Evolutionary conservation across 1,140 invertebrate species (phyloP).

Genomic region (Cydia splendana): DNA sequence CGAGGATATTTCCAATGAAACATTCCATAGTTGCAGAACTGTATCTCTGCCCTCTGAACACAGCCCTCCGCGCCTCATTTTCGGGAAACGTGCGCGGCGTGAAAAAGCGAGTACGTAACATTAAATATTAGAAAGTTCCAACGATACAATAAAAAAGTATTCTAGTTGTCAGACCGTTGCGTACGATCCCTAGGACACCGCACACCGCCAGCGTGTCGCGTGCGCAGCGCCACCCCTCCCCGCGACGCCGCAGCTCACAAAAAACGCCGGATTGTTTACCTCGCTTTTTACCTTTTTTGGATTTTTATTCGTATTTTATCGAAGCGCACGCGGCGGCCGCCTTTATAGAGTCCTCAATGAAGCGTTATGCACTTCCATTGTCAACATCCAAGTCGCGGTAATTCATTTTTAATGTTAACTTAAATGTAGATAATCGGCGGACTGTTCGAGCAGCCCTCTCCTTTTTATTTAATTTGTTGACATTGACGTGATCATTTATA

Average conservation of each 20-base stretch:
- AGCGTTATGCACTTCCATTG: constrained; percentile 66
- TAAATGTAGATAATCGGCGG: constrained; percentile 66
- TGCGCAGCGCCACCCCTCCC: constrained; percentile 66
- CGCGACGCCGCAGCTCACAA: constrained; percentile 55
- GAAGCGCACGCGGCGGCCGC: constrained; percentile 62
- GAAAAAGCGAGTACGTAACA: too few relatives aligned
- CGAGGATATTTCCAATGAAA: too few relatives aligned
- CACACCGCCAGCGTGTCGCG: constrained; percentile 60
- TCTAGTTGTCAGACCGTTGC: not conserved
- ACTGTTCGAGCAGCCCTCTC: constrained; percentile 43
- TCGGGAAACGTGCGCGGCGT: too few relatives aligned
- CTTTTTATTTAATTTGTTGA: constrained; percentile 46
- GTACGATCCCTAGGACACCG: constrained; percentile 7
- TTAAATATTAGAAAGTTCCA: too few relatives aligned
- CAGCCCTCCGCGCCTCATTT: too few relatives aligned
- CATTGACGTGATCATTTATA: constrained; percentile 32
- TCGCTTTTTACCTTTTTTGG: constrained; percentile 77
- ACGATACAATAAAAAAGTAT: not conserved
- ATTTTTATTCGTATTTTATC: constrained; percentile 72
- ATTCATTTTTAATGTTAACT: constrained; percentile 72
- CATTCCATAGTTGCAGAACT: too few relatives aligned
- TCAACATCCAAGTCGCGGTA: constrained; percentile 54
- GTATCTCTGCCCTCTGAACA: too few relatives aligned
- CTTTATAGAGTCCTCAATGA: constrained; percentile 63
- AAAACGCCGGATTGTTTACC: constrained; percentile 77